Percentiles rank a stretch among this genome's conserved stretches.
Evolutionary conservation across 1,140 invertebrate species (phyloP).

Genomic region (Gryon sp.): DNA sequence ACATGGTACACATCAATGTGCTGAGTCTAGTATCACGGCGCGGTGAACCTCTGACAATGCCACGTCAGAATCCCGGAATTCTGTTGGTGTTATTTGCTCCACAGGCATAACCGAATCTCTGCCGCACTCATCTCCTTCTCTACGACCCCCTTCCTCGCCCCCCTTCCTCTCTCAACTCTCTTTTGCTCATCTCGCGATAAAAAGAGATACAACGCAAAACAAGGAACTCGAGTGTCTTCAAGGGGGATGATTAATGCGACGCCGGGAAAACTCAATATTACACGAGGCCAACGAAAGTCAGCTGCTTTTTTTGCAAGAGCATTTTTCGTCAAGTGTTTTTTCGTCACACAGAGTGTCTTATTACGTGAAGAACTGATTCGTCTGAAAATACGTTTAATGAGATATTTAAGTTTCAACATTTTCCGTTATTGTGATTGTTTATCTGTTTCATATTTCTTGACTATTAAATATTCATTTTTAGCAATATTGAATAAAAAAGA

Average conservation of each 20-base stretch:
- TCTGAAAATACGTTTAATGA: background rate
- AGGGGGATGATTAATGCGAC: conserved; percentile 64
- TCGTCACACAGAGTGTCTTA: conserved; percentile 22
- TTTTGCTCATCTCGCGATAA: conserved; percentile 45
- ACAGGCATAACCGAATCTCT: conserved; percentile 55
- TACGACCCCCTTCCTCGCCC: no score
- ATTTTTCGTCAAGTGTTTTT: no score
- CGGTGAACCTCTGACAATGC: conserved; percentile 62
- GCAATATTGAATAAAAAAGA: no score
- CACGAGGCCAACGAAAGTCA: conserved; percentile 50
- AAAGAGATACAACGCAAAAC: conserved; percentile 64
- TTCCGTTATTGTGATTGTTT: no score
- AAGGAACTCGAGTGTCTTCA: conserved; percentile 65
- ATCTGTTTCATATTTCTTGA: no score
- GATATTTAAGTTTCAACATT: background rate
- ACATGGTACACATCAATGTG: conserved; percentile 65
- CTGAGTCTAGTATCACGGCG: conserved; percentile 62
- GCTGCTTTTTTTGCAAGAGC: conserved; percentile 26
- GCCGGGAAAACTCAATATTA: conserved; percentile 59
- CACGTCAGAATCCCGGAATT: conserved; percentile 63
- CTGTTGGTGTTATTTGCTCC: conserved; percentile 61
- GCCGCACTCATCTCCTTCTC: conserved; percentile 39
- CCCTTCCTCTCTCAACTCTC: no score
- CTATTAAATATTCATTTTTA: no score
- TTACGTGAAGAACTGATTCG: conserved; percentile 11